These are phyloP conservation scores for Phlogophora meticulosa DNA, from an alignment of 2,888 invertebrate genomes.

Conservation along the genomic window DNA sequence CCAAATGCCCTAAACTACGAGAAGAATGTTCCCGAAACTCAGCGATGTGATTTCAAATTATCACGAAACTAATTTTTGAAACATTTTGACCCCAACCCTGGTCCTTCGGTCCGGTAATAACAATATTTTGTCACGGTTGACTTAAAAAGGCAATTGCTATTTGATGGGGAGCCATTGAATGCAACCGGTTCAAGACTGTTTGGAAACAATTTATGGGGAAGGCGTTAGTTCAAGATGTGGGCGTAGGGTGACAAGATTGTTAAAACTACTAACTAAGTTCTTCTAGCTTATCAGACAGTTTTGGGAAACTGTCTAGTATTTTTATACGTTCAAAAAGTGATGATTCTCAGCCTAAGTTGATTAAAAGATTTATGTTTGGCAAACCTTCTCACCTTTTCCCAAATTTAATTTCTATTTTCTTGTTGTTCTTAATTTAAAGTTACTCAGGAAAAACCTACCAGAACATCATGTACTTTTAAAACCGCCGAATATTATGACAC, in stretches of 20 bases:
- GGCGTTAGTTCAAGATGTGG: slow-evolving; percentile 10
- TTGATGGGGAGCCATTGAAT: slow-evolving; percentile 23
- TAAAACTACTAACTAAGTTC: no score
- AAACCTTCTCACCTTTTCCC: no score
- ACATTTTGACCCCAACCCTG: background rate
- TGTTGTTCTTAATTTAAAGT: no score
- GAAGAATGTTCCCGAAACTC: slow-evolving; percentile 25
- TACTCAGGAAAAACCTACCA: background rate
- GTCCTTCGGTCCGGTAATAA: slow-evolving; percentile 30
- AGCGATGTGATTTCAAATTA: slow-evolving; percentile 29
- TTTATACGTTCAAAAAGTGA: no score
- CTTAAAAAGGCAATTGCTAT: slow-evolving; percentile 41
- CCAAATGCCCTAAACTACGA: slow-evolving; percentile 10
- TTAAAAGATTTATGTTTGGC: no score
- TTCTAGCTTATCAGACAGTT: no score
- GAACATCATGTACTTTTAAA: background rate
- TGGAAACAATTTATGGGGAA: slow-evolving; percentile 4
- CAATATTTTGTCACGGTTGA: slow-evolving; percentile 46
- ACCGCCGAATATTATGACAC: background rate
- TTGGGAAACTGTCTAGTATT: no score
- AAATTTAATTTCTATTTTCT: no score
- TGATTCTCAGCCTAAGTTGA: no score
- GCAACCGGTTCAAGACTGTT: slow-evolving; percentile 25
- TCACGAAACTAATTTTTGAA: slow-evolving; percentile 34
- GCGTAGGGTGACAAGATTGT: background rate